A percentile compares a stretch with the other conserved stretches of the same genome.
Evolutionary conservation across 2,113 vertebrate genomes (phyloP).

Genomic region (Leucosticte australis): DNA sequence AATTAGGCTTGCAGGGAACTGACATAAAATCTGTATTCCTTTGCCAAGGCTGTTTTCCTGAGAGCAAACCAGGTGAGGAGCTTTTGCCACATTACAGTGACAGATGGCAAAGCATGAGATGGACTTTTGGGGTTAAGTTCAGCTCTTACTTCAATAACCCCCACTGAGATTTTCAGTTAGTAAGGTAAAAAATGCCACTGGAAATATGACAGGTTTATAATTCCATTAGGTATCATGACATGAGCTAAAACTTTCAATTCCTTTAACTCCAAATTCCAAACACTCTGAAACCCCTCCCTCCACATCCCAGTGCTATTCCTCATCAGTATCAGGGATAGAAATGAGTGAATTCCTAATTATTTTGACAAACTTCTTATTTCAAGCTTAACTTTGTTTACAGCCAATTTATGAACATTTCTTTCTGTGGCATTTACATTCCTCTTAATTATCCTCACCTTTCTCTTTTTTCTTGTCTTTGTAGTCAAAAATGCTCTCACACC

Average conservation of each 20-base stretch:
- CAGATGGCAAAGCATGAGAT: not conserved
- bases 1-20: not conserved
- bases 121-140: not conserved
- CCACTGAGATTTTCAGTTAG: not conserved
- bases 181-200: not conserved
- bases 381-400: not conserved
- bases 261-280: not conserved
- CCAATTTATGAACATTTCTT: not conserved
- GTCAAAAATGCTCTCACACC: not conserved
- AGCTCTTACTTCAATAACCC: not conserved
- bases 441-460: not conserved
- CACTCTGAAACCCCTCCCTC: not conserved
- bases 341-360: not conserved
- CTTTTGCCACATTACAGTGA: not conserved
- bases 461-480: not conserved
- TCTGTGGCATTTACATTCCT: not conserved
- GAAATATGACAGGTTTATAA: not conserved
- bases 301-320: not conserved
- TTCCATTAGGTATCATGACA: not conserved
- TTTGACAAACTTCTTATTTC: not conserved
- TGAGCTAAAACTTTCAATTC: not conserved
- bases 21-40: not conserved
- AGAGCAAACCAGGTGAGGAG: not conserved
- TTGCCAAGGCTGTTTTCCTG: not conserved
- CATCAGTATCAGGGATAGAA: not conserved